These are phyloP conservation scores for Drosophila meridionalis DNA, from an alignment of 2,888 invertebrate species.

Conservation along the genomic window DNA sequence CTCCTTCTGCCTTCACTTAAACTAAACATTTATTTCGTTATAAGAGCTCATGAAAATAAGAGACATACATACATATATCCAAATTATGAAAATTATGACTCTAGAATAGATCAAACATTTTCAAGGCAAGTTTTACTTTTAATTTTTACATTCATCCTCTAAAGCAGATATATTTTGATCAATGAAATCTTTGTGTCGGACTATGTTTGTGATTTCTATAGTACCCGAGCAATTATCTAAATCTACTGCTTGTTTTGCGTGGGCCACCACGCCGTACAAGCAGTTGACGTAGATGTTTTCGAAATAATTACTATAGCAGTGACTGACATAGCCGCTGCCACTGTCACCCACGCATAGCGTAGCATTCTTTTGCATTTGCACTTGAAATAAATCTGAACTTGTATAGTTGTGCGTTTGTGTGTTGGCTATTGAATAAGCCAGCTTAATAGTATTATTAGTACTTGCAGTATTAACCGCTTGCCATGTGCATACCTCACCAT, in stretches of 20 bases:
- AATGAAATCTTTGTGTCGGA: not conserved
- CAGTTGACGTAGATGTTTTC: fast-evolving
- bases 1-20: no score
- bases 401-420: fast-evolving
- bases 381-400: not conserved
- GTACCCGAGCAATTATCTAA: fast-evolving
- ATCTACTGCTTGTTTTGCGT: fast-evolving
- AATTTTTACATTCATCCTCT: not conserved
- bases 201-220: fast-evolving
- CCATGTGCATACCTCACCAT: not conserved
- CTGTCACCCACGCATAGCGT: constrained; percentile 33
- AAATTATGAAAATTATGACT: no score
- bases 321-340: constrained; percentile 10
- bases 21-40: not conserved
- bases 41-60: no score
- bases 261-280: constrained; percentile 28
- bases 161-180: fast-evolving
- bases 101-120: no score
- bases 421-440: fast-evolving
- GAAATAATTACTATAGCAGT: not conserved
- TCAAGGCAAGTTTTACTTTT: no score
- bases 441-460: not conserved
- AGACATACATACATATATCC: not conserved
- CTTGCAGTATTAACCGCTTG: fast-evolving
- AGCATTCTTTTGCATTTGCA: fast-evolving